phyloP scores from a whole-genome alignment of 2,113 vertebrate species.

The Lagenorhynchus albirostris region DNA sequence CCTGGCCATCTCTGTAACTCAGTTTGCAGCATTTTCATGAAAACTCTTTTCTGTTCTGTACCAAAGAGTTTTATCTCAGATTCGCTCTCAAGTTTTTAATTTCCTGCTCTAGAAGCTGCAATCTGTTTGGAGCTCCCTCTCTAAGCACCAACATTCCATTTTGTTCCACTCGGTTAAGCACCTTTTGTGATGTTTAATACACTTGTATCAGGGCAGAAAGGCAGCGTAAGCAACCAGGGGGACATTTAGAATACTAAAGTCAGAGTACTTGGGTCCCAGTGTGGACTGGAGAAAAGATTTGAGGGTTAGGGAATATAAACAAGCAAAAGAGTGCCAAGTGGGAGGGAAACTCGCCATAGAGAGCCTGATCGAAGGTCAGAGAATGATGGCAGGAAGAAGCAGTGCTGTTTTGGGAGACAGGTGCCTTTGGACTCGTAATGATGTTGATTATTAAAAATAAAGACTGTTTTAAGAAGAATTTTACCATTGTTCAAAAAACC shows the following conservation, averaged over 20 bases:
- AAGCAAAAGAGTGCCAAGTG: neutral
- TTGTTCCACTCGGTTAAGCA: constrained; percentile 53
- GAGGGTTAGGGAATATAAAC: neutral
- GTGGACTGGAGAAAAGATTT: neutral
- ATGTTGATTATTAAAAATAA: constrained; percentile 2
- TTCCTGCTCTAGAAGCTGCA: constrained; percentile 40
- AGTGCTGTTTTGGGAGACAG: neutral
- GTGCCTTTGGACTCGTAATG: neutral
- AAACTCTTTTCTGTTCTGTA: neutral
- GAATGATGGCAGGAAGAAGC: neutral
- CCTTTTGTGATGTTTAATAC: constrained; percentile 30
- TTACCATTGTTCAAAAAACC: neutral
- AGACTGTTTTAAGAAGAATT: neutral
- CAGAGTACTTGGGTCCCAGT: neutral
- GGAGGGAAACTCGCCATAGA: neutral
- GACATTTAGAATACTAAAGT: constrained; percentile 1
- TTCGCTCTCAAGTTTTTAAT: constrained; percentile 61
- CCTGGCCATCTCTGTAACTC: constrained; percentile 26
- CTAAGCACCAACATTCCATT: constrained; percentile 32
- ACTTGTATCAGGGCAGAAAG: constrained; percentile 18
- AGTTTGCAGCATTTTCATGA: neutral
- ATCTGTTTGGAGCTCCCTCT: constrained; percentile 33
- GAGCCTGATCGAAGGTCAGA: neutral
- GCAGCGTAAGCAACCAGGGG: neutral
- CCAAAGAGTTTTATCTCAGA: constrained; percentile 24